Base-by-base conservation (phyloP, 2,113 vertebrate genomes). In the Hippocampus comes region DNA sequence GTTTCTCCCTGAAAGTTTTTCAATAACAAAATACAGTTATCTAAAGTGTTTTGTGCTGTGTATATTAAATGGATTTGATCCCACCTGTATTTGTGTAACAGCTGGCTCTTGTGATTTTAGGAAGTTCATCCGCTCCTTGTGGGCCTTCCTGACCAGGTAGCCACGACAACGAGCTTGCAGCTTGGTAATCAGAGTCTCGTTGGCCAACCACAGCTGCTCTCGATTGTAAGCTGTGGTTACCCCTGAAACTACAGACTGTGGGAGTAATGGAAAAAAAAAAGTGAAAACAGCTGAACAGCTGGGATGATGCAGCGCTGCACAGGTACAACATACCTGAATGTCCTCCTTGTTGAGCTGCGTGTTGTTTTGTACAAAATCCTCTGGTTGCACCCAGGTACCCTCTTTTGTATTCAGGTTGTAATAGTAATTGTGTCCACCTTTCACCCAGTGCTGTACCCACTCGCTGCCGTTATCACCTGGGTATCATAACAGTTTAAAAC, bases 151-250 rank as follows among this genome's bases (percentile, higher is more conserved):
- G 43, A 96, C 91, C 46, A 99, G 83, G 87, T 95, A 98, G 0
- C 97, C 97, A 1, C 95, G 93, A 82, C 97, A 99, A 69, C 94
- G 92, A 5, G 97, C 97, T 82, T 99, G 97, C 65, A 99, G 91
- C 85, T 91, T 96, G 3, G 91, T 92, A 20, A 99, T 96, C 42
- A 99, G 80, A 70, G 77, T 94, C 90, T 99, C 97, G 0, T 98
- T 98, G 85, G 97, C 97, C 76, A 97, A 83, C 97, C 97, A 99
- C 51, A 99, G 82, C 88, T 99, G 97, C 64, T 99, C 95, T n/a
- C 97, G 91, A 84, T 99, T 99, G 74, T 99, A 98, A 0, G 96
- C 96, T 0, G 94, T 94, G 0, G 97, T 99, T 71, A 99, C 97
- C 30, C 96, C 96, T 0, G 97, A 97, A 75, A 98, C 95, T 74